Conservation (phyloP, 2,888 invertebrate species). For the Drosophila histrio region DNA sequence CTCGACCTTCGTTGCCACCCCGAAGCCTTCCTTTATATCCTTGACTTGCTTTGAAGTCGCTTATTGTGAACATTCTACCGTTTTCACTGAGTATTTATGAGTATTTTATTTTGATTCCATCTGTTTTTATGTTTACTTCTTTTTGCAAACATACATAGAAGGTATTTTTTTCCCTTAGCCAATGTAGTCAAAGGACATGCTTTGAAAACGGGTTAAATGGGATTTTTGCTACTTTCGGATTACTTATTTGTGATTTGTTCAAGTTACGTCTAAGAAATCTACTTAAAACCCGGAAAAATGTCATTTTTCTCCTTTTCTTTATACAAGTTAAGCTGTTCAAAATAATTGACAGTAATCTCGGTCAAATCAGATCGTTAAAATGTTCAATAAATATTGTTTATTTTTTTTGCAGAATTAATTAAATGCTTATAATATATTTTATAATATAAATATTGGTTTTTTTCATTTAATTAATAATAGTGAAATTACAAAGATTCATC, state of each 20-base stretch:
- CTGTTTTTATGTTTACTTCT: constrained; percentile 18
- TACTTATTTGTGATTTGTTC: constrained; percentile 6
- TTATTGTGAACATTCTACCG: constrained; percentile 27
- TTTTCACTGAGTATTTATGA: constrained; percentile 60
- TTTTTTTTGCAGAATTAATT: background rate
- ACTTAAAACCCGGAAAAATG: background rate
- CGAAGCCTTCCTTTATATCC: background rate
- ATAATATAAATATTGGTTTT: background rate
- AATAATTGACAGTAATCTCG: background rate
- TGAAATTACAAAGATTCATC: background rate
- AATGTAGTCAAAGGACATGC: background rate
- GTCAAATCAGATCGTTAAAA: background rate
- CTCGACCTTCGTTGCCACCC: constrained; percentile 39
- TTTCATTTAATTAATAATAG: background rate
- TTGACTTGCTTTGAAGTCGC: constrained; percentile 34
- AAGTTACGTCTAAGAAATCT: background rate
- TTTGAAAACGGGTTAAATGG: constrained; percentile 8
- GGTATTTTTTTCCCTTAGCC: background rate
- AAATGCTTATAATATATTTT: no score
- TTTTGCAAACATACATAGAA: background rate
- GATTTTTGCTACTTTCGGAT: constrained; percentile 16
- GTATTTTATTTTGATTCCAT: constrained; percentile 67
- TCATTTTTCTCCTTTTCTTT: background rate
- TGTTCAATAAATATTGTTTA: background rate
- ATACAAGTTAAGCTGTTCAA: background rate